Evolutionary conservation across 2,113 vertebrate species (phyloP), one percentile per base, ranked within the genome.

Genomic region (Chlorodrepanis virens): DNA sequence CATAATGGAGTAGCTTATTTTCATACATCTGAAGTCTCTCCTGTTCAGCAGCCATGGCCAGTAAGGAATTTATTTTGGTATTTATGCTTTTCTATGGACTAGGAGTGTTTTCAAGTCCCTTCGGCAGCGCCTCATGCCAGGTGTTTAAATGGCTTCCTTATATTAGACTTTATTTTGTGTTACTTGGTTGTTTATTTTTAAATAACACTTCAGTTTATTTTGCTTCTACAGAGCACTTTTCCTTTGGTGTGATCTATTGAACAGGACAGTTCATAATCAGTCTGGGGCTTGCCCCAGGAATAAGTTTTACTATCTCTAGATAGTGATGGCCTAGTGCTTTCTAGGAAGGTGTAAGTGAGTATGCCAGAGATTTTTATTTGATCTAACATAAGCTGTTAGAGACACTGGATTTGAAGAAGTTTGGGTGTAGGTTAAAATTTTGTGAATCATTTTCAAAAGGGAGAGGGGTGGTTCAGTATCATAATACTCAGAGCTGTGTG

Each of bases 1-100:
- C 98, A 98, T 95, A 99, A 99, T 52, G 99, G 98, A 63, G 97
- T 99, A 95, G 98, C 98, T 90, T 99, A 99, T 94, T 99, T 99
- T 97, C 98, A 98, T 90, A 96, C 96, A 31, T 97, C 98, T 61
- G 98, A 98, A 80, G 94, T 97, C 71, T 83, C 94, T 90, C 96
- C 98, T 77, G 91, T 97, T 91, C 84, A 87, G 31, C 96, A 98
- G n/a, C 97, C 98, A n/a, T 98, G 98, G 98, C 97, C 98, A 93
- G 98, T 99, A 97, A 98, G 98, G 98, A 92, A 63, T 77, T 90
- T 13, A 7, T 47, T 91, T 95, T 61, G 47, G 1, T 81, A 16
- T 88, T 35, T 67, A 25, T 85, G 28, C 9, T 79, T 52, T 60
- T 44, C 23, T 68, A 1, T 49, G 22, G 27, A 42, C 20, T 18